phyloP scores from a whole-genome alignment of 2,888 invertebrate genomes.

The Lithosia quadra region DNA sequence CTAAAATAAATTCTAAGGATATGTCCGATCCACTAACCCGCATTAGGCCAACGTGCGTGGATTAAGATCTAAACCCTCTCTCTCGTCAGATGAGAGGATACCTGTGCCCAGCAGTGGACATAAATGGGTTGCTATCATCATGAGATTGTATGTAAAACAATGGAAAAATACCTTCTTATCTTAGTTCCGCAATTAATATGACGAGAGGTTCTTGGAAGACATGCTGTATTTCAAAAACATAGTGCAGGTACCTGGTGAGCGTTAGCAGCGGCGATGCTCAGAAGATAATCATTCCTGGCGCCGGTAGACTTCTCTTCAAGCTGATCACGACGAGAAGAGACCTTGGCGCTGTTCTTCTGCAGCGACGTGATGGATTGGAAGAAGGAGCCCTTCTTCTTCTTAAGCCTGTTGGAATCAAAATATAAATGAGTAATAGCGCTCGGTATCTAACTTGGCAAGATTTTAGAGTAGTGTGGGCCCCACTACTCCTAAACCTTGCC shows the following conservation, averaged over 20 bases:
- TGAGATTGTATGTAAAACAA: too few species aligned
- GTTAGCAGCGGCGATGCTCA: conserved; percentile 96
- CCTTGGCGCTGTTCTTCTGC: conserved; percentile 99
- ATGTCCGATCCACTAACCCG: too few species aligned
- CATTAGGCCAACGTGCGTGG: too few species aligned
- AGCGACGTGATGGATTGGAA: conserved; percentile 98
- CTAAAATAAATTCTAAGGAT: too few species aligned
- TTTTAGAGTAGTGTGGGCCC: too few species aligned
- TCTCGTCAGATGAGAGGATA: too few species aligned
- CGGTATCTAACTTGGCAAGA: too few species aligned
- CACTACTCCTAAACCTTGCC: too few species aligned
- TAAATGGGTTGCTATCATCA: too few species aligned
- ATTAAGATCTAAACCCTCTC: too few species aligned
- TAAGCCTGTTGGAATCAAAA: conserved; percentile 87
- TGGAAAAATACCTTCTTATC: not conserved
- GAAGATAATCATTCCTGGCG: conserved; percentile 97
- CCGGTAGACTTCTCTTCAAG: conserved; percentile 97
- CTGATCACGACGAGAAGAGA: conserved; percentile 95
- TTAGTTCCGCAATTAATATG: not conserved
- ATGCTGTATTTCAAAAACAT: not conserved
- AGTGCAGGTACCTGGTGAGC: conserved; percentile 91
- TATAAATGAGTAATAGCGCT: not conserved
- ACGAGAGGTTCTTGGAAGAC: not conserved
- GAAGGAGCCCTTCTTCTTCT: conserved; percentile 98
- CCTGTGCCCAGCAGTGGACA: too few species aligned